Evolutionary conservation across 1,140 invertebrate species (phyloP), one percentile per base, ranked within the genome.

Genomic region (Globodera rostochiensis): DNA sequence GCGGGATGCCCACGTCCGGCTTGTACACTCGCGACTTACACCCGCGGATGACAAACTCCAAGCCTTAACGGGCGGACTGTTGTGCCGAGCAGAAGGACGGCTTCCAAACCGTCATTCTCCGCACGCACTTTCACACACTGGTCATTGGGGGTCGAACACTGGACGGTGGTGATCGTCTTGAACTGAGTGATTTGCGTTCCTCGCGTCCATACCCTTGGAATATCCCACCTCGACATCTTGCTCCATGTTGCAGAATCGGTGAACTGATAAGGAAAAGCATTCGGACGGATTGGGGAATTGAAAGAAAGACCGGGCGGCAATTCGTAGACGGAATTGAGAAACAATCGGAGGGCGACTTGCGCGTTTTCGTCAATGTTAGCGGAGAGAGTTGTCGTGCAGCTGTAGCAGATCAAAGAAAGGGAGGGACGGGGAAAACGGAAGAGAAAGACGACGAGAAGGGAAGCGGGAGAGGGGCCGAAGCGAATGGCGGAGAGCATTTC

Each of bases 371-470:
- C 77, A n/a, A 78, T 66, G 70, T 78, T 69, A 7, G 77, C 19
- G 4, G 66, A 69, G 7, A 78, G 70, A 19, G 77, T 78, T 9
- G 77, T 69, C 25, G 77, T 78, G 21, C 77, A 78, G 9, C 45
- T 69, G 49, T 78, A 78, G 49, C 77, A 78, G 21, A 78, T 78
- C 45, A 78, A 15, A 64, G 57, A 64, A 13, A 64, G 5, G 71
- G 71, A 6, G 19, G 53, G 47, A 57, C 15, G 11, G 19, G 97
- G 93, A 90, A 99, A 99, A 91, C 99, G 99, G 86, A 98, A 98
- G 15, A 64, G 57, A n/a, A 64, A 64, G 13, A 64, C 13, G 5
- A 64, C 15, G 15, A 15, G 15, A 64, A 64, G 36, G 19, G 19
- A 64, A 19, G 57, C 7, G 50, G 1, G 11, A 1, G 11, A 53